Evolutionary conservation across 1,140 invertebrate species (phyloP), one percentile per base, ranked within the genome.

Genomic region (Orius laevigatus): DNA sequence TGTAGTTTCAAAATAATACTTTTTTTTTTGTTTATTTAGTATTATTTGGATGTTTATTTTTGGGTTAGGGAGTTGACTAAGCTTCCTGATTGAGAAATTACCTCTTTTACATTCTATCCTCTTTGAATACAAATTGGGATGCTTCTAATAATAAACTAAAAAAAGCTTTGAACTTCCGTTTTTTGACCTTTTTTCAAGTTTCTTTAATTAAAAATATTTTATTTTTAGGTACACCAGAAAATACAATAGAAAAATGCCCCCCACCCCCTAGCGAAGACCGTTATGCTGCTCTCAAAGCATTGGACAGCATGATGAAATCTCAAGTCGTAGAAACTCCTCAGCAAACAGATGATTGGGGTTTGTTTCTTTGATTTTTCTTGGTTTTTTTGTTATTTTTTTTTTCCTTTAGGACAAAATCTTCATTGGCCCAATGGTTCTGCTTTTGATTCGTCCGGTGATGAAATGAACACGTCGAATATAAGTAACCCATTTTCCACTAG

Each of bases 271-370:
- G 71, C 9, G 79, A 80, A 63, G 83, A 87, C 63, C 71, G 78
- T 55, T 87, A 87, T 62, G 82, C 83, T 39, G 82, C 83, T 14
- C 68, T 87, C 1, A 85, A 85, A 64, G 82, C 86, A 64, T 67
- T 87, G 41, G 83, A 87, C 59, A 71, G 64, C 19, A 56, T 76
- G 48, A 78, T 78, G 70, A 76, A 76, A 56, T 52, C 51, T 41
- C 59, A 61, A 25, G 50, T 46, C 51, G 41, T 45, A 45, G 38
- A 48, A 48, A 49, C 20, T 14, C 40, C 15, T 32, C 48, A 44
- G 34, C 46, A 16, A 10, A 18, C 42, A 25, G 8, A 42, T 11
- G 52, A 31, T 6, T 36, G 44, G 33, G 33, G 48, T 41, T n/a
- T 19, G 15, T 38, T 34, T 19, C 19, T 31, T 33, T 31, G 41